Evolutionary conservation across 2,797 vertebrate species (phyloP).

Genomic region (Lophura swinhoii): DNA sequence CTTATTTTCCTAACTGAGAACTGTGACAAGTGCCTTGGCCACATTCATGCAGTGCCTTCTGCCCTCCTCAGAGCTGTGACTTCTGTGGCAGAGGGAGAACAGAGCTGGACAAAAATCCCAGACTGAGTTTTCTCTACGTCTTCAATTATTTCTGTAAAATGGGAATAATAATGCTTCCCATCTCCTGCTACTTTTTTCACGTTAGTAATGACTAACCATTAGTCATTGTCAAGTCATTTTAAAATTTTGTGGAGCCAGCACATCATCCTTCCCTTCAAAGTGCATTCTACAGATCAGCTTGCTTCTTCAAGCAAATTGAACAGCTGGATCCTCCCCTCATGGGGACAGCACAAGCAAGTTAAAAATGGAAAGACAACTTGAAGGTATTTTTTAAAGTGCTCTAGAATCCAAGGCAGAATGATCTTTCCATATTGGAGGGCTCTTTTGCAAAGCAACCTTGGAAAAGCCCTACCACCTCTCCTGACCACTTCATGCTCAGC

Average conservation of each 20-base stretch:
- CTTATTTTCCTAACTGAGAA: background rate
- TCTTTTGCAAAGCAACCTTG: background rate
- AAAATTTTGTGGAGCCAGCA: background rate
- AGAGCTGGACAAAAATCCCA: background rate
- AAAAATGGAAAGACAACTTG: conserved; percentile 5
- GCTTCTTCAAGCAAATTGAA: background rate
- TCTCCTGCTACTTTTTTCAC: background rate
- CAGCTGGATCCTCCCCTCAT: background rate
- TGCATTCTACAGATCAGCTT: background rate
- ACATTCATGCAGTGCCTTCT: background rate
- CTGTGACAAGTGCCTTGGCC: background rate
- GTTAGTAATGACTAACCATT: background rate
- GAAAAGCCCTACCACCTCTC: background rate
- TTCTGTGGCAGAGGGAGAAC: background rate
- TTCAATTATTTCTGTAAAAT: background rate
- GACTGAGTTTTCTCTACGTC: background rate
- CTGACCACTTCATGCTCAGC: background rate
- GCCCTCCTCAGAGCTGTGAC: background rate
- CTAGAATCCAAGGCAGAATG: background rate
- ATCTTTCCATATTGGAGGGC: background rate
- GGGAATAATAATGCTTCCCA: background rate
- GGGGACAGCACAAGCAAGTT: background rate
- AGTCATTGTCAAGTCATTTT: background rate
- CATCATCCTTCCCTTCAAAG: background rate
- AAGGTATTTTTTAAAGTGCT: background rate